Base-by-base conservation (phyloP, 2,113 vertebrate genomes). In the Narcine bancroftii region DNA sequence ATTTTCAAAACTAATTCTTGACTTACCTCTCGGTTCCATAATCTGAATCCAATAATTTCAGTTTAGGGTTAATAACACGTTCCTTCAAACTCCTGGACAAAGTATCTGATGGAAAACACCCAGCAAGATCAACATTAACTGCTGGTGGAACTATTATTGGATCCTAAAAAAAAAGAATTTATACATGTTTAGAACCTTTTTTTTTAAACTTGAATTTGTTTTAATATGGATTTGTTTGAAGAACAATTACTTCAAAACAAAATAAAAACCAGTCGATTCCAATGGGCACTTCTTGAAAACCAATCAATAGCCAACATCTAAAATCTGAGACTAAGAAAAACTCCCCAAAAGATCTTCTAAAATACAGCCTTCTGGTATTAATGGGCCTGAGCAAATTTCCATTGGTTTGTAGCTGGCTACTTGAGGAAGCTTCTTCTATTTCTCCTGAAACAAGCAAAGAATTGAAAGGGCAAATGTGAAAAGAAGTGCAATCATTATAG, bases 61-160 rank as follows among this genome's bases (percentile, higher is more conserved):
- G 65, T 5, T 91, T 21, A 47, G 89, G 89, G 42, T 91, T 91
- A 91, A 91, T 69, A 26, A 66, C 19, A 45, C 63, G 89, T 33
- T 91, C 89, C 26, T 11, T 33, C 47, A 47, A 39, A 39, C 13
- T 47, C 39, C 2, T 24, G 26, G 63, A 29, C 26, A 91, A 91
- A 71, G 65, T 47, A 26, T 10, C 24, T 47, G 89, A 91, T 91
- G 63, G 63, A 69, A 69, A 69, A 91, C 65, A 91, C 5, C 45
- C 45, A 29, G 11, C 13, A 47, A 29, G 89, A 26, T 91, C 42
- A 24, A 69, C 63, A 45, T 29, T 24, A 0, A 33, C 9, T 45
- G 89, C 89, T 91, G 89, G 63, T 47, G 65, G 11, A 47, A 6
- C 24, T 69, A 69, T 5, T 11, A 91, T 17, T 15, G 42, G 65